A percentile compares a stretch with the other conserved stretches of the same genome.
These are phyloP conservation scores for Alaudala cheleensis DNA, from an alignment of 2,113 vertebrate genomes.

Conservation along the genomic window DNA sequence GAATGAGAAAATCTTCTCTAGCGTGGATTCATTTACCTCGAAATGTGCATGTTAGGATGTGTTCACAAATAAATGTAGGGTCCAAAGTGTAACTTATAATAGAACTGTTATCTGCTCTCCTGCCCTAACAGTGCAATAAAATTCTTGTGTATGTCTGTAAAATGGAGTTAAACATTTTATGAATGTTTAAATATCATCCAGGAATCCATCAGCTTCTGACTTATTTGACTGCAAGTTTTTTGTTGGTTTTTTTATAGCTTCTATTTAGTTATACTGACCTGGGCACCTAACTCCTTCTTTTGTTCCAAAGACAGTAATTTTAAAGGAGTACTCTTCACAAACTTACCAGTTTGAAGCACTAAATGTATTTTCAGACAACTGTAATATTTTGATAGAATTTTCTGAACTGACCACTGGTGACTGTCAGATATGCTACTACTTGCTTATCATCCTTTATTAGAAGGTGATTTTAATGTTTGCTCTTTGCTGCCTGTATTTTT, in stretches of 20 bases:
- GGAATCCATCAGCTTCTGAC: background rate
- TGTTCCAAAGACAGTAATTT: conserved; percentile 21
- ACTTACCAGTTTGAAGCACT: background rate
- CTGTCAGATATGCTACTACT: background rate
- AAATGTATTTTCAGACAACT: conserved; percentile 9
- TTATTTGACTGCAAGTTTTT: background rate
- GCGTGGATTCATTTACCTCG: background rate
- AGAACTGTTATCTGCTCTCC: background rate
- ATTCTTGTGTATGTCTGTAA: background rate
- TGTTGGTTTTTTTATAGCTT: background rate
- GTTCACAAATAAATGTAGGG: background rate
- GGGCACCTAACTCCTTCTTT: background rate
- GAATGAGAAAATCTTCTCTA: background rate
- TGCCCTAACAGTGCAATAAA: background rate
- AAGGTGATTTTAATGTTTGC: background rate
- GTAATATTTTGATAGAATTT: background rate
- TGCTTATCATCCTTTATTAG: background rate
- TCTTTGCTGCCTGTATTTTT: background rate
- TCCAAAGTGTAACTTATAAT: conserved; percentile 15
- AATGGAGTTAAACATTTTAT: conserved; percentile 23
- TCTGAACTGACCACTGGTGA: conserved; percentile 6
- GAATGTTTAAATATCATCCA: conserved; percentile 31
- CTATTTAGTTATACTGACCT: background rate
- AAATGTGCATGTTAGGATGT: background rate
- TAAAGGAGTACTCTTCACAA: background rate